Evolutionary conservation across 2,888 invertebrate species (phyloP), one percentile per base, ranked within the genome.

Genomic region (Linnaemya vulpina): DNA sequence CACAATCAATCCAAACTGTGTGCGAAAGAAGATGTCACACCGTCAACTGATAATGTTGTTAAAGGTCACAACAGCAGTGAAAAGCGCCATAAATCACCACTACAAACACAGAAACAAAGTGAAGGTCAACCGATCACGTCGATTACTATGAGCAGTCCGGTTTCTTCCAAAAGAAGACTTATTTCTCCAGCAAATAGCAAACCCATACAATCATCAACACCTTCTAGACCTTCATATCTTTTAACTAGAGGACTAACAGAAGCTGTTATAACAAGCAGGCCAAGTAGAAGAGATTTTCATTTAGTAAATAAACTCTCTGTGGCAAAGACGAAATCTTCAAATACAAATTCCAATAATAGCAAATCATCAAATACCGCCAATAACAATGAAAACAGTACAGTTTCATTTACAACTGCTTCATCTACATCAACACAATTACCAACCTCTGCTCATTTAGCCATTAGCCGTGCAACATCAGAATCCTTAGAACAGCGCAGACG

Each of bases 261-360:
- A 88, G 90, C 92, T 83, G 91, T 91, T 53, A 92, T 92, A 83
- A 91, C 90, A 83, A 89, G 91, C 40, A 89, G 92, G 15, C 92
- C 92, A 15, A 92, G 92, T 89, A 90, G 92, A 38, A 90, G 89
- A 51, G 92, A 92, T 85, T 90, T 90, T 60, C 90, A 90, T 78
- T 89, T 89, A 40, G 84, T 89, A 17, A 87, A 90, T 0, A 90
- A 89, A 76, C 15, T 65, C 3, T 63, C 74, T 13, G 79, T 65
- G 4, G 35, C 74, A 15, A 87, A 81, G 71, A 76, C 79, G 46
- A 88, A 87, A 38, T 40, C 77, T 11, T 55, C 78, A 25, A 80
- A 87, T 63, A 68, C 83, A 73, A 87, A 74, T 62, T 13, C 81
- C 4, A 80, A 70, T 65, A 65, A 65, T 53, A 88, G 65, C 63